Evolutionary conservation across 1,140 invertebrate genomes (phyloP).

Genomic region (Muscidifurax raptorellus): DNA sequence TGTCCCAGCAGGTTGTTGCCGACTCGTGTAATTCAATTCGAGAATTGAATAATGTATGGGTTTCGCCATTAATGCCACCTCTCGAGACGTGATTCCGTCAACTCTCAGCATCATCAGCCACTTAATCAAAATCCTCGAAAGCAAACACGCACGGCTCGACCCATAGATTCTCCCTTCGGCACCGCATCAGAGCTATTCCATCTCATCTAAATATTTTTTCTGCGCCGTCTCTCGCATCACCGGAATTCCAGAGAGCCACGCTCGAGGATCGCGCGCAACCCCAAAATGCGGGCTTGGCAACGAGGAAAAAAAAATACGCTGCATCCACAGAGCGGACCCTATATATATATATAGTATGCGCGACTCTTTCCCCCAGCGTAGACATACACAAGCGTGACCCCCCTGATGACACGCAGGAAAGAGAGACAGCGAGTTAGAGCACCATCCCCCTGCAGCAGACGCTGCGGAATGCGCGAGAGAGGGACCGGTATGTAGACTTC

Average conservation of each 20-base stretch:
- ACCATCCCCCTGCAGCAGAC: constrained; percentile 44
- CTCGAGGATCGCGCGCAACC: neutral
- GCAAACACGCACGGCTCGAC: neutral
- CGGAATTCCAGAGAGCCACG: neutral
- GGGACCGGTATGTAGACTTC: constrained; percentile 11
- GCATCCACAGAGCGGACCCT: neutral
- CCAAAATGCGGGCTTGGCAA: neutral
- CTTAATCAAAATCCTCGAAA: neutral
- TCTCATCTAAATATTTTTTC: constrained; percentile 29
- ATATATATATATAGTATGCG: neutral
- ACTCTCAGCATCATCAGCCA: neutral
- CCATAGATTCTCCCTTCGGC: neutral
- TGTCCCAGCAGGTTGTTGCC: neutral
- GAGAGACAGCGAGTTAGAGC: neutral
- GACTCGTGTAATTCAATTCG: neutral
- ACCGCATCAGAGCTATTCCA: neutral
- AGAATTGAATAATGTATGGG: neutral
- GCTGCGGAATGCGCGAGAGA: constrained; percentile 18
- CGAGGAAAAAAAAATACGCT: neutral
- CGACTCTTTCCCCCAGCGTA: neutral
- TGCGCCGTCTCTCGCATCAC: neutral
- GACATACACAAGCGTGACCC: neutral
- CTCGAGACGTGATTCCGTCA: neutral
- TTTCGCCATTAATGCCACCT: neutral
- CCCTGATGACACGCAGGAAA: neutral